Percentiles rank a stretch among this genome's conserved stretches.
phyloP scores from a whole-genome alignment of 2,113 vertebrate genomes.

The Sorex fumeus region DNA sequence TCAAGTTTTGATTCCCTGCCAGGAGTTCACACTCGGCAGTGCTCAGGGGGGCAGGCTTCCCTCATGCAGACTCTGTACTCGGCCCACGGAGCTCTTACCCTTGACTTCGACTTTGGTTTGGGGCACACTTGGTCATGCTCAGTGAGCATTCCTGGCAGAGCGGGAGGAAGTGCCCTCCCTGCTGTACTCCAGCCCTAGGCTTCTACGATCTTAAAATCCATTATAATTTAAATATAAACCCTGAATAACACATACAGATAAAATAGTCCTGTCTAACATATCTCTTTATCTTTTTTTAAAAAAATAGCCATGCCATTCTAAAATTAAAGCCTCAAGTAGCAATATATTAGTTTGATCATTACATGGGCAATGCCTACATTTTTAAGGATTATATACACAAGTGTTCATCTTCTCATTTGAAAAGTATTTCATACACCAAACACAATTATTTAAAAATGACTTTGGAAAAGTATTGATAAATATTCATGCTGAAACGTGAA shows the following conservation, averaged over 20 bases:
- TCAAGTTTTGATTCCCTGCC: too few species aligned
- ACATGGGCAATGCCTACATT: background rate
- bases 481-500: background rate
- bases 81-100: too few species aligned
- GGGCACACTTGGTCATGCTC: too few species aligned
- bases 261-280: slow-evolving; percentile 23
- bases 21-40: too few species aligned
- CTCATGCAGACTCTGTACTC: too few species aligned
- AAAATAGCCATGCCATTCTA: slow-evolving; percentile 23
- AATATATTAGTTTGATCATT: slow-evolving; percentile 55
- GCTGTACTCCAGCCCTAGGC: too few species aligned
- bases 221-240: slow-evolving; percentile 44
- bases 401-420: background rate
- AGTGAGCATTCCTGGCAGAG: too few species aligned
- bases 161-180: too few species aligned
- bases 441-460: background rate
- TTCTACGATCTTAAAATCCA: slow-evolving; percentile 39
- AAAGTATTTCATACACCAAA: slow-evolving; percentile 50
- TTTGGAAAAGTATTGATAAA: slow-evolving; percentile 36
- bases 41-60: too few species aligned
- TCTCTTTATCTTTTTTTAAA: background rate
- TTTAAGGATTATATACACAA: slow-evolving; percentile 23
- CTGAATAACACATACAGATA: slow-evolving; percentile 18
- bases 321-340: slow-evolving; percentile 36
- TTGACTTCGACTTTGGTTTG: too few species aligned